Evolutionary conservation across 2,797 vertebrate species (phyloP).

Genomic region (Sebastiscus tertius): DNA sequence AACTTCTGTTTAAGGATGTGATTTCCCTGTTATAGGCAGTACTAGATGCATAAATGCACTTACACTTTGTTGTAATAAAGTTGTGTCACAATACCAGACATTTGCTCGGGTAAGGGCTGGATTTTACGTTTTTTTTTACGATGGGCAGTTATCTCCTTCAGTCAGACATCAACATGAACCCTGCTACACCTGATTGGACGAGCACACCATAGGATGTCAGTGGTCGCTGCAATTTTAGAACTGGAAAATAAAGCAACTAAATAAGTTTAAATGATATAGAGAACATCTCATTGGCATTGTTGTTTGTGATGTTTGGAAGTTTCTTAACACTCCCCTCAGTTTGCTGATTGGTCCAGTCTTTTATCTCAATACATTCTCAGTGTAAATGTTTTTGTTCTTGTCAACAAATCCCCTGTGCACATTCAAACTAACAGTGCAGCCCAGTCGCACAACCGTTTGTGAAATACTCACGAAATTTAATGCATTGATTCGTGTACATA

Average conservation of each 20-base stretch:
- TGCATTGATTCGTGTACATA: too few relatives aligned
- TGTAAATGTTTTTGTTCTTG: background rate
- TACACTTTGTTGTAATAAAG: background rate
- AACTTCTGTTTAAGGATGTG: background rate
- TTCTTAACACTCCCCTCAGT: too few relatives aligned
- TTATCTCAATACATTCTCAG: background rate
- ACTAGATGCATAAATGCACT: background rate
- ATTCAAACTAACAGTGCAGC: background rate
- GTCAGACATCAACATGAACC: too few relatives aligned
- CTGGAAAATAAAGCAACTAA: background rate
- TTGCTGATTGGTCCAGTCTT: background rate
- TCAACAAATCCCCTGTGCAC: background rate
- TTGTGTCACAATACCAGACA: too few relatives aligned
- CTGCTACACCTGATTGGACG: too few relatives aligned
- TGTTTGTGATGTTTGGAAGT: background rate
- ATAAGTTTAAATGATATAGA: too few relatives aligned
- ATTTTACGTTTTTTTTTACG: too few relatives aligned
- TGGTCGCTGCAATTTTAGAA: background rate
- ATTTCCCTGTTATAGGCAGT: background rate
- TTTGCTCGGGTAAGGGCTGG: too few relatives aligned
- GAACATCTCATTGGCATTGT: background rate
- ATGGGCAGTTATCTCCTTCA: too few relatives aligned
- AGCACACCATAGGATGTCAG: background rate
- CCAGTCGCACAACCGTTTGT: too few relatives aligned
- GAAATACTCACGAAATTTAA: too few relatives aligned